phyloP scores from a whole-genome alignment of 2,797 vertebrate genomes.

The Valencia hispanica region DNA sequence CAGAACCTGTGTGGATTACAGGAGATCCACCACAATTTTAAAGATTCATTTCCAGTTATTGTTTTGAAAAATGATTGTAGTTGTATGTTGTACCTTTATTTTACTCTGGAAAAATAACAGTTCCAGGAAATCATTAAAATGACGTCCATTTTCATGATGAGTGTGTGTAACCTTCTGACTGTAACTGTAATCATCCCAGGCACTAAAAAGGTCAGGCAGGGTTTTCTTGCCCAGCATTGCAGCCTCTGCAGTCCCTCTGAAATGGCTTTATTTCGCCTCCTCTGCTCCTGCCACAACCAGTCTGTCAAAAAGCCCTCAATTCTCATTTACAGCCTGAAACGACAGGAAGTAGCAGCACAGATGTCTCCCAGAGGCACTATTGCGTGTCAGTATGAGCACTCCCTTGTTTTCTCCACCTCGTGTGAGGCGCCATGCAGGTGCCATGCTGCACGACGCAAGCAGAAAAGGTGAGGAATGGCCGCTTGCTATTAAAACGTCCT shows the following conservation, averaged over 20 bases:
- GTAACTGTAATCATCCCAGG: conserved; percentile 14
- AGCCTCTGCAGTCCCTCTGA: conserved; percentile 36
- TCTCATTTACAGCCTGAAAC: conserved; percentile 46
- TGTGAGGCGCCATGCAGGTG: conserved; percentile 19
- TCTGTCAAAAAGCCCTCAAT: conserved; percentile 57
- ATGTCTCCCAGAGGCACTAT: conserved; percentile 33
- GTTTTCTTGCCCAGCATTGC: not conserved
- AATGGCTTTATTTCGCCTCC: conserved; percentile 41
- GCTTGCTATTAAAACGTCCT: conserved; percentile 24
- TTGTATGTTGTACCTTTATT: too few species aligned
- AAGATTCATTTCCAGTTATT: not conserved
- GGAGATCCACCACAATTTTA: not conserved
- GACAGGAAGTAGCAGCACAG: conserved; percentile 32
- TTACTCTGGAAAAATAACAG: not conserved
- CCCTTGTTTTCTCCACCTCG: not conserved
- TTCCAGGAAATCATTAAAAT: not conserved
- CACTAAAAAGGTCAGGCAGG: conserved; percentile 10
- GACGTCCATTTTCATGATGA: not conserved
- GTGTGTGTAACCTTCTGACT: not conserved
- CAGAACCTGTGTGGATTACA: not conserved
- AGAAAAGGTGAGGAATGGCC: conserved; percentile 30
- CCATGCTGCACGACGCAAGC: conserved; percentile 26
- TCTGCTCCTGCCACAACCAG: conserved; percentile 38
- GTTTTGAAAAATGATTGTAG: not conserved
- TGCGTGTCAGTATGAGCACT: conserved; percentile 19